Conservation (phyloP, 2,113 vertebrate genomes). For the Aptenodytes patagonicus region DNA sequence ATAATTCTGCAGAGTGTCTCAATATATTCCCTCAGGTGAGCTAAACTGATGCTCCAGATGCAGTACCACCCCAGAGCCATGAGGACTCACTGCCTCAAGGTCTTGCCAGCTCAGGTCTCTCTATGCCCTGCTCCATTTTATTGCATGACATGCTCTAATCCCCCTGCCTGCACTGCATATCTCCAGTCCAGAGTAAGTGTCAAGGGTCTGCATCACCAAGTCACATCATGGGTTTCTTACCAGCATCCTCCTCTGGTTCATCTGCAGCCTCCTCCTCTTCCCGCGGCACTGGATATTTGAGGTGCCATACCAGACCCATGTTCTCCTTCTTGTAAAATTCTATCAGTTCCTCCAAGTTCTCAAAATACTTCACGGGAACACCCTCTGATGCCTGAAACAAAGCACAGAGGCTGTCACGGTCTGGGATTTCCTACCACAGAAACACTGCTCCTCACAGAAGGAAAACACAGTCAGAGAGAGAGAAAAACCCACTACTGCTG, state of each 20-base stretch:
- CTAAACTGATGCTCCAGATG: neutral
- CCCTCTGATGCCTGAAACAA: conserved; percentile 90
- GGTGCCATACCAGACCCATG: conserved; percentile 91
- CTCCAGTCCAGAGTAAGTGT: neutral
- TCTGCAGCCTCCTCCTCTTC: conserved; percentile 84
- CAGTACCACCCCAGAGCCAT: neutral
- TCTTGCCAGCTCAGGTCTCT: neutral
- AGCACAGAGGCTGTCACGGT: neutral
- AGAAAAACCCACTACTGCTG: neutral
- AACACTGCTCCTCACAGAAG: neutral
- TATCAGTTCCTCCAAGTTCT: conserved; percentile 87
- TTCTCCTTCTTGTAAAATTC: conserved; percentile 94
- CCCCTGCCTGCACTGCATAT: neutral
- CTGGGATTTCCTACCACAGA: conserved; percentile 11
- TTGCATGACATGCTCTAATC: neutral
- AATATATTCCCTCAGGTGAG: neutral
- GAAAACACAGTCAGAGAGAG: conserved; percentile 4
- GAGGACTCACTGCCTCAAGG: neutral
- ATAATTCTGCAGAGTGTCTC: neutral
- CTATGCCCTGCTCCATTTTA: neutral
- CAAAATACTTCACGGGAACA: conserved; percentile 89
- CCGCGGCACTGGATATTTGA: conserved; percentile 85
- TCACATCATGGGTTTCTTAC: conserved; percentile 66
- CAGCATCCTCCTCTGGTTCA: conserved; percentile 83
- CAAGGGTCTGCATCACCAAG: neutral